Evolutionary conservation across 2,797 vertebrate genomes (phyloP).

Genomic region (Microctenopoma lineatum): DNA sequence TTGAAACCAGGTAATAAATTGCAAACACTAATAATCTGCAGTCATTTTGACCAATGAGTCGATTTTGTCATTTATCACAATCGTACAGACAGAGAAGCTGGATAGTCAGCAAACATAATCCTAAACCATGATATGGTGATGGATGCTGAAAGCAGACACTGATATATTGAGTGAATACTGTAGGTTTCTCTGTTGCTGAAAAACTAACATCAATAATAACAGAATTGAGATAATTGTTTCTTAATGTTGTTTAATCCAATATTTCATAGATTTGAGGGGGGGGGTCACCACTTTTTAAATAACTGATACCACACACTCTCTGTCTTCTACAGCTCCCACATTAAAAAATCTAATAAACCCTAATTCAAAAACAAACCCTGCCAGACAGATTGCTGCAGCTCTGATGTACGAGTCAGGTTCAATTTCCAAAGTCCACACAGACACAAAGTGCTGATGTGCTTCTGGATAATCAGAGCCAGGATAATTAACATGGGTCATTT

Average conservation of each 20-base stretch:
- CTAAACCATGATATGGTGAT: neutral
- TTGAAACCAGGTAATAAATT: too few species aligned
- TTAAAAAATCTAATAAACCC: slow-evolving; percentile 23
- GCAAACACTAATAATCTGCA: too few species aligned
- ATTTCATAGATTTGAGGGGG: neutral
- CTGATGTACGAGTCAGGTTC: neutral
- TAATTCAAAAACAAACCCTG: slow-evolving; percentile 6
- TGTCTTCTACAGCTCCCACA: slow-evolving; percentile 22
- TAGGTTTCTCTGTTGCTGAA: neutral
- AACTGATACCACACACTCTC: neutral
- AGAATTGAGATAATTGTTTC: neutral
- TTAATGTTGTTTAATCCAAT: neutral
- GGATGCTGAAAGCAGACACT: neutral
- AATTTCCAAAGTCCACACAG: neutral
- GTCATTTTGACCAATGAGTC: too few species aligned
- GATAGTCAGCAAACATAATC: neutral
- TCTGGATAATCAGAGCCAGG: slow-evolving; percentile 7
- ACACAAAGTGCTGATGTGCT: neutral
- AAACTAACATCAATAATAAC: neutral
- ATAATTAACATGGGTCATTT: slow-evolving; percentile 24
- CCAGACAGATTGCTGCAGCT: slow-evolving; percentile 20
- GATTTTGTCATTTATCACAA: too few species aligned
- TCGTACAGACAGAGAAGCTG: neutral
- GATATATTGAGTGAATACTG: neutral
- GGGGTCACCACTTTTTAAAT: neutral